These are phyloP conservation scores for Aegypius monachus DNA, from an alignment of 2,113 vertebrate genomes.

Conservation along the genomic window DNA sequence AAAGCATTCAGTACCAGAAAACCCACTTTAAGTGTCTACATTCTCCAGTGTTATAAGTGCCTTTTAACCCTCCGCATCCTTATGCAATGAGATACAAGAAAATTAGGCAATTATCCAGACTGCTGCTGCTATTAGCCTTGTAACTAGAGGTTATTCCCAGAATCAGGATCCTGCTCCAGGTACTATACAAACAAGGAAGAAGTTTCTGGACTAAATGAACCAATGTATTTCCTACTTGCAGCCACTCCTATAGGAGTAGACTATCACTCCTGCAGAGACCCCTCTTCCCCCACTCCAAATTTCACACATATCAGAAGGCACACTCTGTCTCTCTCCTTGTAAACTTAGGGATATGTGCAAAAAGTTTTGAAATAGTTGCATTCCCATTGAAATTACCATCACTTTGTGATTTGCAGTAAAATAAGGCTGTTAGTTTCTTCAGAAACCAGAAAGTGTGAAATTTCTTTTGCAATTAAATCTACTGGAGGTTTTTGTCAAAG, in stretches of 20 bases:
- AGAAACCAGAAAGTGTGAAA: not conserved
- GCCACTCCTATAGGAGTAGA: not conserved
- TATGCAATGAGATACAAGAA: not conserved
- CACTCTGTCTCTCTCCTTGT: not conserved
- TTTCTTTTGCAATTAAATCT: not conserved
- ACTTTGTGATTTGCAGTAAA: not conserved
- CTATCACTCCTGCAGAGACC: too few relatives aligned
- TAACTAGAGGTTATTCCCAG: not conserved
- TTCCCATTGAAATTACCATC: not conserved
- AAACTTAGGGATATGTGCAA: not conserved
- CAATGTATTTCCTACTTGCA: not conserved
- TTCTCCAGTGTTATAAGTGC: not conserved
- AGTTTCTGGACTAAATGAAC: not conserved
- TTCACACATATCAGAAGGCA: not conserved
- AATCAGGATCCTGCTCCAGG: not conserved
- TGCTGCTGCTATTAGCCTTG: not conserved
- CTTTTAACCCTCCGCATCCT: not conserved
- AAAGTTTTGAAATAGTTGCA: not conserved
- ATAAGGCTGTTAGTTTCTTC: not conserved
- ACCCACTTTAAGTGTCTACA: not conserved
- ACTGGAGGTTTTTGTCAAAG: not conserved
- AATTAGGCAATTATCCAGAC: not conserved
- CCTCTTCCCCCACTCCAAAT: not conserved
- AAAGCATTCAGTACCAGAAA: not conserved
- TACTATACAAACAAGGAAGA: not conserved